Conservation (phyloP, 2,797 vertebrate genomes). For the Hippoglossus hippoglossus region DNA sequence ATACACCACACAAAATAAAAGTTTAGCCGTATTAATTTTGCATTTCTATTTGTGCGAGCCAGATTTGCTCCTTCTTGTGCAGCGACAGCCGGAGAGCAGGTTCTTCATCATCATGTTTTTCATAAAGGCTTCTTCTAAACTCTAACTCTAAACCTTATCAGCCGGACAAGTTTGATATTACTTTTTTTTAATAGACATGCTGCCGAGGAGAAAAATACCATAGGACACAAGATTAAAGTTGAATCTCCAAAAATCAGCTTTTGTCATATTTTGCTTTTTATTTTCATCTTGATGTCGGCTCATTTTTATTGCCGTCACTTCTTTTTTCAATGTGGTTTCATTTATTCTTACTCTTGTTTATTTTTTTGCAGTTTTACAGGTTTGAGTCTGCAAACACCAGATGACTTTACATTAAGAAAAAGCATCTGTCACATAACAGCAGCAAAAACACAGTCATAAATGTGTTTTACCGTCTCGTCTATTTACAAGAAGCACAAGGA, state of each 20-base stretch:
- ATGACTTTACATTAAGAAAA: slow-evolving; percentile 28
- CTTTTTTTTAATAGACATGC: not conserved
- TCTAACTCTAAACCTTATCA: slow-evolving; percentile 7
- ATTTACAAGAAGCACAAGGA: slow-evolving; percentile 44
- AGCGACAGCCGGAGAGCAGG: too few species aligned
- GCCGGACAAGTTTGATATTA: not conserved
- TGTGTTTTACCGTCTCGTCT: slow-evolving; percentile 20
- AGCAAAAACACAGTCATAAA: slow-evolving; percentile 35
- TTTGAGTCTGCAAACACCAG: slow-evolving; percentile 1
- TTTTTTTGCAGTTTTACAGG: not conserved
- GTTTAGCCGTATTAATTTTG: slow-evolving; percentile 1
- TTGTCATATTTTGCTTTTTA: not conserved
- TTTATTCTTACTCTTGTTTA: not conserved
- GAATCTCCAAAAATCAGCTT: not conserved
- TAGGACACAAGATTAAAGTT: not conserved
- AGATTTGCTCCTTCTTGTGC: not conserved
- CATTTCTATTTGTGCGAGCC: not conserved
- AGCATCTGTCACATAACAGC: not conserved
- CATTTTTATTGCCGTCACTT: not conserved
- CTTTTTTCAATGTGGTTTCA: not conserved
- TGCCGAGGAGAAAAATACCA: not conserved
- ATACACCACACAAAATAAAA: not conserved
- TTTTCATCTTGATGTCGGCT: not conserved
- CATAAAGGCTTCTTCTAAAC: not conserved
- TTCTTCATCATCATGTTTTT: not conserved